These are phyloP conservation scores for Teleopsis dalmanni DNA, from an alignment of 1,140 invertebrate species.

Conservation along the genomic window DNA sequence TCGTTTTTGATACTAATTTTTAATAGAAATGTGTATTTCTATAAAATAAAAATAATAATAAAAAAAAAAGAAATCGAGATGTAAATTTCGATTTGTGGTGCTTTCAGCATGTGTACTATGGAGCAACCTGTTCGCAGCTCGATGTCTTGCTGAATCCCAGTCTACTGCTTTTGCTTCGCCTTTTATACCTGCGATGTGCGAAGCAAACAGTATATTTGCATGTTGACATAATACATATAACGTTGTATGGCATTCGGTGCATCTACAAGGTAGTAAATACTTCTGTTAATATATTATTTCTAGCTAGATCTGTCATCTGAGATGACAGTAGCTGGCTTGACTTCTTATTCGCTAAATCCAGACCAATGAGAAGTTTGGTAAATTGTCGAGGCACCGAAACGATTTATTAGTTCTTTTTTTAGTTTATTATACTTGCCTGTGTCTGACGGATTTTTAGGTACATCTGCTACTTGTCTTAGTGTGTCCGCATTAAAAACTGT, in stretches of 20 bases:
- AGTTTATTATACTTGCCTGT: not conserved
- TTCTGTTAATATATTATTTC: not conserved
- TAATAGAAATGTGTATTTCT: too few species aligned
- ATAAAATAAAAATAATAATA: too few species aligned
- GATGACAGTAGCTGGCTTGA: not conserved
- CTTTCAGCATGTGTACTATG: too few species aligned
- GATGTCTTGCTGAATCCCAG: too few species aligned
- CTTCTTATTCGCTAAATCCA: not conserved
- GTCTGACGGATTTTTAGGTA: not conserved
- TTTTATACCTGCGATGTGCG: too few species aligned
- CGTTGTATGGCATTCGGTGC: not conserved
- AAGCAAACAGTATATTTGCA: too few species aligned
- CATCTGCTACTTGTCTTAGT: not conserved
- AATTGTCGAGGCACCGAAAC: not conserved
- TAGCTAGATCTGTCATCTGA: not conserved
- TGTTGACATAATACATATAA: conserved; percentile 21
- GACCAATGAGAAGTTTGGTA: not conserved
- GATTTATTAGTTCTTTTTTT: not conserved
- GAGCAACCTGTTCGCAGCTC: too few species aligned
- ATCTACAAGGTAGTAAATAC: not conserved
- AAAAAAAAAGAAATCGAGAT: too few species aligned
- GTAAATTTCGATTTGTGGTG: too few species aligned
- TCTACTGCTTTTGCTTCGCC: too few species aligned
- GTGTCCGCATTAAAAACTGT: not conserved
- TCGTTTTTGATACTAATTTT: too few species aligned